Conservation (phyloP, 2,113 vertebrate genomes). For the Xiphias gladius region DNA sequence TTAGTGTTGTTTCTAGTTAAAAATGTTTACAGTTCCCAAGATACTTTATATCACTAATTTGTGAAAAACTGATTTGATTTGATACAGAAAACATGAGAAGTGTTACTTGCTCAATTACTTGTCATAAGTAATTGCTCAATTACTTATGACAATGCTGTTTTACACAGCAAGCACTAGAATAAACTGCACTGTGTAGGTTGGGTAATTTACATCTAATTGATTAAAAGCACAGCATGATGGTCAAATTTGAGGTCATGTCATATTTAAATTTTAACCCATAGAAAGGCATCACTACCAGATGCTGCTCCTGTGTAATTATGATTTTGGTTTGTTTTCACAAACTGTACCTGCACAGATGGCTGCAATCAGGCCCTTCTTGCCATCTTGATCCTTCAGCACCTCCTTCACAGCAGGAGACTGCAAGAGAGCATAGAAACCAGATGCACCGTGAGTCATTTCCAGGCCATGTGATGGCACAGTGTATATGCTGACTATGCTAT, state of each 20-base stretch:
- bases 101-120: background rate
- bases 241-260: slow-evolving; percentile 12
- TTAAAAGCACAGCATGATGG: slow-evolving; percentile 11
- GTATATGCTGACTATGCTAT: slow-evolving; percentile 14
- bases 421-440: slow-evolving; percentile 54
- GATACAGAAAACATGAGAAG: slow-evolving; percentile 1
- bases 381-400: slow-evolving; percentile 93
- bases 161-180: background rate
- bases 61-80: slow-evolving; percentile 1
- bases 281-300: background rate
- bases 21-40: slow-evolving; percentile 12
- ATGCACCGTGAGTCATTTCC: slow-evolving; percentile 54
- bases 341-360: slow-evolving; percentile 96
- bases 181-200: background rate
- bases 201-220: background rate
- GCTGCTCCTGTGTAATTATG: slow-evolving; percentile 4
- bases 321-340: slow-evolving; percentile 41
- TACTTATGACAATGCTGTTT: slow-evolving; percentile 2
- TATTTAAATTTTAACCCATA: slow-evolving; percentile 16
- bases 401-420: slow-evolving; percentile 94
- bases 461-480: slow-evolving; percentile 24
- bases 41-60: background rate
- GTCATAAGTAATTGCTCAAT: background rate
- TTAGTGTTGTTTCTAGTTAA: slow-evolving; percentile 1
- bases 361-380: slow-evolving; percentile 94